These are phyloP conservation scores for Metaphire vulgaris DNA, from an alignment of 1,140 invertebrate genomes.

Conservation along the genomic window DNA sequence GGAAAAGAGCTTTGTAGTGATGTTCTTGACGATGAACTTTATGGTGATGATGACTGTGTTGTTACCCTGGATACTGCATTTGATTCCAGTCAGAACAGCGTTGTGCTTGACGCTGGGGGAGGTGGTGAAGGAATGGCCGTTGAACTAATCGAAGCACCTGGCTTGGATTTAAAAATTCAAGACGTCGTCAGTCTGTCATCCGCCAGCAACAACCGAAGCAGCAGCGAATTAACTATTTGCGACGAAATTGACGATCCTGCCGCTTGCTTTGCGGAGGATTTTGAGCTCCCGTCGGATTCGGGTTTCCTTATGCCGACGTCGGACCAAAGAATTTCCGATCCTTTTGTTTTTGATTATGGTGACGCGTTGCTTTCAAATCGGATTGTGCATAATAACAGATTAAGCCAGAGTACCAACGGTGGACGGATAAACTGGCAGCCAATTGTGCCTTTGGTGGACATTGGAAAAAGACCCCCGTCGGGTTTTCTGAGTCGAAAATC, in stretches of 20 bases:
- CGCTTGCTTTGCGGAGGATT: too few species aligned
- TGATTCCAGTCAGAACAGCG: neutral
- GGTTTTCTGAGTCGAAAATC: neutral
- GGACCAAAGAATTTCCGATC: neutral
- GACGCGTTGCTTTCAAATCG: neutral
- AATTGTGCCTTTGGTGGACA: neutral
- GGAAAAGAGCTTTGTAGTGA: too few species aligned
- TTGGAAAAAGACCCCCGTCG: neutral
- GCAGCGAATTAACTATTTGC: too few species aligned
- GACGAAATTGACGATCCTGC: neutral
- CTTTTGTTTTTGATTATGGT: neutral
- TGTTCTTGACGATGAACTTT: neutral
- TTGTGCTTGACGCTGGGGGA: neutral
- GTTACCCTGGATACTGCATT: neutral
- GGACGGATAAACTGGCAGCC: neutral
- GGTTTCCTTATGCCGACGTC: neutral
- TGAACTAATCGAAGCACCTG: neutral
- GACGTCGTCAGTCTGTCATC: neutral
- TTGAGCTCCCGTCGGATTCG: too few species aligned
- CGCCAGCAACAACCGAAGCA: neutral
- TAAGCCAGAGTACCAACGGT: neutral
- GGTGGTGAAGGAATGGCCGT: neutral
- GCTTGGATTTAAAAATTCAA: neutral
- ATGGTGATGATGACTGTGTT: neutral
- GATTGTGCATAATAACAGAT: neutral